A percentile compares a stretch with the other conserved stretches of the same genome.
Conservation (phyloP, 2,888 invertebrate genomes). For the Tiphia femorata region DNA sequence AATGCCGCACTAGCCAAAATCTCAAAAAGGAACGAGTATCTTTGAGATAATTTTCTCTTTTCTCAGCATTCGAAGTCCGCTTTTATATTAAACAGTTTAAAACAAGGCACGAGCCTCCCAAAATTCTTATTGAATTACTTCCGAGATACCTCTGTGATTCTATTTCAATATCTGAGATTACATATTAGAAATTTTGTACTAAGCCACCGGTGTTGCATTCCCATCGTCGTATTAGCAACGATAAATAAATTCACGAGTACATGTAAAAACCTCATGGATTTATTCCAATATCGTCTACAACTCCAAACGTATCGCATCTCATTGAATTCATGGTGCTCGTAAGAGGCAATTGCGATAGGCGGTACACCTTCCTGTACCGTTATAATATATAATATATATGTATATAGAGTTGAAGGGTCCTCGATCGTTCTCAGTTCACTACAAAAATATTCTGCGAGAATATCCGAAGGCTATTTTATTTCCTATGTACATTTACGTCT, state of each 20-base stretch:
- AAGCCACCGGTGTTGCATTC: not conserved
- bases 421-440: too few relatives aligned
- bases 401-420: too few relatives aligned
- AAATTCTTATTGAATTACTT: not conserved
- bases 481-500: too few relatives aligned
- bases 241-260: conserved; percentile 9
- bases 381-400: too few relatives aligned
- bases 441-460: too few relatives aligned
- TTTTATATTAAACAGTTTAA: not conserved
- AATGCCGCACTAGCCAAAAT: not conserved
- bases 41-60: not conserved
- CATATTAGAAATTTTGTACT: not conserved
- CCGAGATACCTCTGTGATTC: not conserved
- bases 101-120: not conserved
- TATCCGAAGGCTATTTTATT: too few relatives aligned
- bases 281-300: not conserved
- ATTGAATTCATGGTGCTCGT: too few relatives aligned
- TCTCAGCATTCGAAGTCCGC: not conserved
- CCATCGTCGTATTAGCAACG: conserved; percentile 1
- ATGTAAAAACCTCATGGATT: not conserved
- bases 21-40: not conserved
- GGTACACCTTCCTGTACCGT: too few relatives aligned
- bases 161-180: not conserved
- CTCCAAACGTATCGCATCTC: too few relatives aligned
- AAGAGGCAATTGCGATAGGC: too few relatives aligned